Evolutionary conservation across 2,797 vertebrate species (phyloP).

Genomic region (Trichosurus vulpecula): DNA sequence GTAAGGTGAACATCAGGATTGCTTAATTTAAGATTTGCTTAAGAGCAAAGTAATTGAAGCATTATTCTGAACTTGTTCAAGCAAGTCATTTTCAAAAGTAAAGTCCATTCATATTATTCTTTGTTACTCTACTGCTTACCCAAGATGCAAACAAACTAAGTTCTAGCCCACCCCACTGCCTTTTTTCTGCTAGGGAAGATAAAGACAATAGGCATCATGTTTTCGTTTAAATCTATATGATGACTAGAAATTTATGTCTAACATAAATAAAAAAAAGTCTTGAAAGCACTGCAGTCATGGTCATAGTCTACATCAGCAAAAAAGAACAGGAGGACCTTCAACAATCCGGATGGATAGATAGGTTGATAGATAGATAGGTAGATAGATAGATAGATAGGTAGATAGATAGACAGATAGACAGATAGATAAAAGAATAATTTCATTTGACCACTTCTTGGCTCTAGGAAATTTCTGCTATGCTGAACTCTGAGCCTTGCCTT

Average conservation of each 20-base stretch:
- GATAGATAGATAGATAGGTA: too few species aligned
- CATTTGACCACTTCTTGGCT: background rate
- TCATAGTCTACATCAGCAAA: background rate
- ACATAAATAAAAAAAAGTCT: background rate
- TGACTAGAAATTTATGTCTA: background rate
- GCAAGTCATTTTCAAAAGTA: background rate
- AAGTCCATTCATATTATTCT: background rate
- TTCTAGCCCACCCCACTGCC: accelerated
- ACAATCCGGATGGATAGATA: background rate
- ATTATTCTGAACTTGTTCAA: background rate
- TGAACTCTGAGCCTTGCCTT: background rate
- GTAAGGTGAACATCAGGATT: background rate
- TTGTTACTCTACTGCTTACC: background rate
- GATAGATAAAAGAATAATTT: background rate
- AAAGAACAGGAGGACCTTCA: background rate
- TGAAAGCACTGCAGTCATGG: background rate
- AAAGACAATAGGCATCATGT: background rate
- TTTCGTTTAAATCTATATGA: background rate
- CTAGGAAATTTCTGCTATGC: background rate
- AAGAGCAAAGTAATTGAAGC: background rate
- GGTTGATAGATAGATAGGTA: too few species aligned
- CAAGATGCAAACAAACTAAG: background rate
- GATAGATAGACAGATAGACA: too few species aligned
- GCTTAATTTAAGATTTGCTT: background rate
- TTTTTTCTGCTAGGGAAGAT: background rate